phyloP scores from a whole-genome alignment of 1,140 invertebrate species.

The Rhagoletis pomonella region DNA sequence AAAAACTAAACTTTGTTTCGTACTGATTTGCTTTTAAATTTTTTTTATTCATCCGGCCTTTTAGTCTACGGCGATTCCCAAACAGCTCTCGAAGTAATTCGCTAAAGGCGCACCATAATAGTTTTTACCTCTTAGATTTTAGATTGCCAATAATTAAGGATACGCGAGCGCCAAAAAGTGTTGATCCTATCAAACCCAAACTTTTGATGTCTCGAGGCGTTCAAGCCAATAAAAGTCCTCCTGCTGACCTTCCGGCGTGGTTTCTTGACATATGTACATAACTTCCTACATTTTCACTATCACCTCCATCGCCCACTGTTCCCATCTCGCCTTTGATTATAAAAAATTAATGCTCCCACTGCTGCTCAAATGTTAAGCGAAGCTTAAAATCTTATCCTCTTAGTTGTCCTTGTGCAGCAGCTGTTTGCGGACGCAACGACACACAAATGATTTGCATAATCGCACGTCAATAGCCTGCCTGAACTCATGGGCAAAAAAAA shows the following conservation, averaged over 20 bases:
- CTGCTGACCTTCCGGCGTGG: not conserved
- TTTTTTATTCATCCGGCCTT: no score
- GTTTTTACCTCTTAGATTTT: no score
- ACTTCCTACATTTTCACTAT: not conserved
- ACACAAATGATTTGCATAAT: conserved; percentile 32
- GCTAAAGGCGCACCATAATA: no score
- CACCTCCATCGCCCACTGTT: no score
- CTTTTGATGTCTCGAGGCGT: not conserved
- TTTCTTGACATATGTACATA: not conserved
- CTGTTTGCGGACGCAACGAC: not conserved
- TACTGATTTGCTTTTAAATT: no score
- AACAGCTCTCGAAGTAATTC: no score
- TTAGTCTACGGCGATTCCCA: no score
- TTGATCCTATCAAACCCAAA: not conserved
- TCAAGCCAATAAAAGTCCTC: not conserved
- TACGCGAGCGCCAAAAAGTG: no score
- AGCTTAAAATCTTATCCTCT: conserved; percentile 45
- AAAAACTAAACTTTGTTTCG: no score
- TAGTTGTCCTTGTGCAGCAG: conserved; percentile 41
- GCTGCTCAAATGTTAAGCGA: not conserved
- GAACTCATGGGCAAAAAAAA: not conserved
- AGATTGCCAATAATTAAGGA: no score
- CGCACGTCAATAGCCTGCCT: not conserved
- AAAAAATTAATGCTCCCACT: not conserved
- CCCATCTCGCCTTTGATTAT: not conserved